phyloP scores from a whole-genome alignment of 2,797 vertebrate genomes.

The Ptychobarbus kaznakovi region DNA sequence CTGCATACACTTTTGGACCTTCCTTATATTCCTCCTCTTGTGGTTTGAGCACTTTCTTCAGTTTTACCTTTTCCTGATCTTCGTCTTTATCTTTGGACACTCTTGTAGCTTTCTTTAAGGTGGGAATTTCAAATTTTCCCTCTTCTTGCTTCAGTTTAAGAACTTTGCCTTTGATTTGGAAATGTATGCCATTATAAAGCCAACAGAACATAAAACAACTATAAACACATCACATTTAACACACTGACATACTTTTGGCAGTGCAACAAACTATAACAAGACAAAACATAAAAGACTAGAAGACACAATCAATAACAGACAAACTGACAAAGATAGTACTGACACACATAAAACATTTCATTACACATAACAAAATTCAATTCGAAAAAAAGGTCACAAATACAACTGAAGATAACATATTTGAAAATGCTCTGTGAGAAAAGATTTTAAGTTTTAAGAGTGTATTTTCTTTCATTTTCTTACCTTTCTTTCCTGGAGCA shows the following conservation, averaged over 20 bases:
- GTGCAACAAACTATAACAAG: conserved; percentile 20
- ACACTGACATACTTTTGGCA: conserved; percentile 9
- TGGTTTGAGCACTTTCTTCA: conserved; percentile 77
- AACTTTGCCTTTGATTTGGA: conserved; percentile 77
- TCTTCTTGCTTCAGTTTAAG: conserved; percentile 77
- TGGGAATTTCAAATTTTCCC: conserved; percentile 75
- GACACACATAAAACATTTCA: conserved; percentile 37
- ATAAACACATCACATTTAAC: conserved; percentile 38
- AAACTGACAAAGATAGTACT: conserved; percentile 35
- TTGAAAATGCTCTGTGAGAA: not conserved
- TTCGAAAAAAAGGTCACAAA: conserved; percentile 18
- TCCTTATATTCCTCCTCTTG: conserved; percentile 68
- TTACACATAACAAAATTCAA: conserved; percentile 26
- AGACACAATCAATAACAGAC: conserved; percentile 26
- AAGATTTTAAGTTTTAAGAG: not conserved
- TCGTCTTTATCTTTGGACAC: conserved; percentile 70
- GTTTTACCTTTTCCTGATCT: conserved; percentile 71
- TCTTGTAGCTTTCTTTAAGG: conserved; percentile 77
- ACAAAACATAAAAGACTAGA: conserved; percentile 45
- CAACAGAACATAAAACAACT: conserved; percentile 55
- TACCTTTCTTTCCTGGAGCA: conserved; percentile 95
- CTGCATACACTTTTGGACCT: conserved; percentile 63
- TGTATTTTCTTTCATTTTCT: conserved; percentile 44
- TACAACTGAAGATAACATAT: not conserved
- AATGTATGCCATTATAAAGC: conserved; percentile 75